Evolutionary conservation across 2,797 vertebrate species (phyloP).

Genomic region (Lagorchestes hirsutus): DNA sequence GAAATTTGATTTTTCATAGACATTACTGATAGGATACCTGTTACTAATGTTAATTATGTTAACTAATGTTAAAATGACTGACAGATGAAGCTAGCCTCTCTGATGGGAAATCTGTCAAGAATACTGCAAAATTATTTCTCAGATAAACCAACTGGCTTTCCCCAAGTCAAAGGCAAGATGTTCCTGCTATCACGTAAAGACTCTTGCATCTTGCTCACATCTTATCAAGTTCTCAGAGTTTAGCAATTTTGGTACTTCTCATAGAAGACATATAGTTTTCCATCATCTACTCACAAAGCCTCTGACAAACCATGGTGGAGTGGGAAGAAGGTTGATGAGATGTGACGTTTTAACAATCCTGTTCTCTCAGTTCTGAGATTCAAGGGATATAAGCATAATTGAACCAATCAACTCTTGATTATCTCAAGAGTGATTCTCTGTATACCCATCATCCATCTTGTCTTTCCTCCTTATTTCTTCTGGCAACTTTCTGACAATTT

Average conservation of each 20-base stretch:
- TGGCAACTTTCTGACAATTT: not conserved
- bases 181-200: not conserved
- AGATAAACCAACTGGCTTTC: conserved; percentile 21
- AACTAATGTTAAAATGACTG: conserved; percentile 16
- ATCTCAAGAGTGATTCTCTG: not conserved
- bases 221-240: conserved; percentile 25
- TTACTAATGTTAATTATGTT: too few species aligned
- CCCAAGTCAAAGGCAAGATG: not conserved
- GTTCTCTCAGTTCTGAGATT: conserved; percentile 28
- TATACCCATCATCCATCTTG: not conserved
- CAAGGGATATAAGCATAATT: conserved; percentile 19
- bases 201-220: not conserved
- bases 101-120: not conserved
- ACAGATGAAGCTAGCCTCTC: not conserved
- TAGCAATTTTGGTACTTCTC: conserved; percentile 8
- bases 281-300: conserved; percentile 31
- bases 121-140: not conserved
- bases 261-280: not conserved
- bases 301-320: conserved; percentile 32
- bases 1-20: conserved; percentile 47
- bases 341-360: conserved; percentile 34
- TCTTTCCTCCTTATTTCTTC: not conserved
- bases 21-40: not conserved
- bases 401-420: conserved; percentile 18
- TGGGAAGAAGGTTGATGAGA: conserved; percentile 26